Percentiles rank a stretch among this genome's conserved stretches.
phyloP scores from a whole-genome alignment of 2,888 invertebrate genomes.

The Eustalomyia histrio region DNA sequence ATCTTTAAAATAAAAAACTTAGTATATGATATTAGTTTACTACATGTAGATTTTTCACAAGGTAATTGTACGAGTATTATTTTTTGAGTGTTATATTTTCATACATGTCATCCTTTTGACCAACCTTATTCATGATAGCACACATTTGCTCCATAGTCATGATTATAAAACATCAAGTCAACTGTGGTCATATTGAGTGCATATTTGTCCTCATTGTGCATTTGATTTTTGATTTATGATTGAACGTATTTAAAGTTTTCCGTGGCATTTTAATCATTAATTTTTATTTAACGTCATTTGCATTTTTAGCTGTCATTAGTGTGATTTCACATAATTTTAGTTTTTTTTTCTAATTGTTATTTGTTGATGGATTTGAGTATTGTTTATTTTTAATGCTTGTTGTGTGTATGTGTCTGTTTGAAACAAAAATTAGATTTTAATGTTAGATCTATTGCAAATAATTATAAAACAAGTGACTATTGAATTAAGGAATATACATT shows the following conservation, averaged over 20 bases:
- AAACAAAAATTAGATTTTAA: not conserved
- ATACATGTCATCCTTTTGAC: not conserved
- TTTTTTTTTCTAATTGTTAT: not conserved
- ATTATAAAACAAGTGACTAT: not conserved
- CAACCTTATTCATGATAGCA: not conserved
- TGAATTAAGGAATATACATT: not conserved
- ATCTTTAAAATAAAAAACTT: too few relatives aligned
- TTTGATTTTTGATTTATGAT: not conserved
- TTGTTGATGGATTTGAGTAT: not conserved
- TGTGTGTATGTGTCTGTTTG: not conserved
- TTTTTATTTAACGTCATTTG: not conserved
- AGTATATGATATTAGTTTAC: too few relatives aligned
- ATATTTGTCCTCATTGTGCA: not conserved
- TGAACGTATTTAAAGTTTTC: not conserved
- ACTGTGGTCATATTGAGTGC: not conserved
- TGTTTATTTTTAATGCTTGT: not conserved
- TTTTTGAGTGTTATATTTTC: not conserved
- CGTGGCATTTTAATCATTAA: not conserved
- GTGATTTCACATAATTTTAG: not conserved
- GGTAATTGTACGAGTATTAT: too few relatives aligned
- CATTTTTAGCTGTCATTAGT: not conserved
- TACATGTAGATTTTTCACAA: too few relatives aligned
- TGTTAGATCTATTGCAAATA: not conserved
- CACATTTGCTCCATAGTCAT: not conserved
- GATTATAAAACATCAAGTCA: not conserved